Conservation (phyloP, 1,140 invertebrate genomes). For the Dysdera silvatica region DNA sequence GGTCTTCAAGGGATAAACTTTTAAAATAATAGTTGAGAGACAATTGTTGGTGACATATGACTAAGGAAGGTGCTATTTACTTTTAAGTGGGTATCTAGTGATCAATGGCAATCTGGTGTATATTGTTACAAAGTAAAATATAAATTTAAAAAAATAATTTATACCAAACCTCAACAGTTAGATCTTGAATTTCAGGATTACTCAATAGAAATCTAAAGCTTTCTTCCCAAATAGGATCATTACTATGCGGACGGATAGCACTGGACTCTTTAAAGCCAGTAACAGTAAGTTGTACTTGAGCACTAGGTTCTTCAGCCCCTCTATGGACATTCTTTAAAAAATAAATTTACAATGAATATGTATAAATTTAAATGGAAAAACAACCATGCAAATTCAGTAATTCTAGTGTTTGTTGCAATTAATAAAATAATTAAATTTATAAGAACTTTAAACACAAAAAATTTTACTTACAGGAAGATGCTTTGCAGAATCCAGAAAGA, state of each 20-base stretch:
- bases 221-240: slow-evolving; percentile 53
- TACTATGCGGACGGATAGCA: slow-evolving; percentile 42
- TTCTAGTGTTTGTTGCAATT: too few relatives aligned
- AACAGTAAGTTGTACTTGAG: slow-evolving; percentile 40
- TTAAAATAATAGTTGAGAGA: too few relatives aligned
- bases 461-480: slow-evolving; percentile 70
- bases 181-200: slow-evolving; percentile 76
- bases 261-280: slow-evolving; percentile 39
- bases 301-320: slow-evolving; percentile 41
- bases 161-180: slow-evolving; percentile 62
- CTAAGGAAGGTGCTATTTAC: too few relatives aligned
- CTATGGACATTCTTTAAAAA: slow-evolving; percentile 22
- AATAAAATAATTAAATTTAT: too few relatives aligned
- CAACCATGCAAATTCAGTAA: too few relatives aligned
- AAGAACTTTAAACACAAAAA: slow-evolving; percentile 16
- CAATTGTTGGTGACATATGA: too few relatives aligned
- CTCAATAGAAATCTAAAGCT: slow-evolving; percentile 82
- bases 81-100: too few relatives aligned
- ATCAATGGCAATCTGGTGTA: too few relatives aligned
- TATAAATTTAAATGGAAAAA: not conserved
- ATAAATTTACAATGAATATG: not conserved
- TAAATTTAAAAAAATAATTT: not conserved
- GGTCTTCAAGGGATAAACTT: too few relatives aligned
- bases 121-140: too few relatives aligned
- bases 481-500: slow-evolving; percentile 82